phyloP scores from a whole-genome alignment of 2,113 vertebrate genomes.

The Anseranas semipalmata region DNA sequence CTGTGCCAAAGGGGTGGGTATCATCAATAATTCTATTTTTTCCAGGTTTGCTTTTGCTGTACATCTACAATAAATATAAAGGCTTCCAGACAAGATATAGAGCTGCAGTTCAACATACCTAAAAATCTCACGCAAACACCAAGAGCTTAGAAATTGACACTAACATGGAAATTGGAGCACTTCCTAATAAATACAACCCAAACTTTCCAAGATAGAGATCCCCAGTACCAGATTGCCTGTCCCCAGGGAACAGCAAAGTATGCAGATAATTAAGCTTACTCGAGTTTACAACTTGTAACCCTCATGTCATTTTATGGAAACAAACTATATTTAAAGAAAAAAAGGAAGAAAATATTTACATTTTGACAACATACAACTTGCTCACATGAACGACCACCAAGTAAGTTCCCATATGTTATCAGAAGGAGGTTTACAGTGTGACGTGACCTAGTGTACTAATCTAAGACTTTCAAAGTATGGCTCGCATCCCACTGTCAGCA shows the following conservation, averaged over 20 bases:
- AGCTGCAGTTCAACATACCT: not conserved
- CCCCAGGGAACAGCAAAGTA: conserved; percentile 52
- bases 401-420: conserved; percentile 41
- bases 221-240: conserved; percentile 47
- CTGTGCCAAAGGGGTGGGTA: not conserved
- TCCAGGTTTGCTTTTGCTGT: not conserved
- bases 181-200: conserved; percentile 36
- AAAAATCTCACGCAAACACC: not conserved
- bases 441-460: not conserved
- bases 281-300: conserved; percentile 46
- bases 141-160: not conserved
- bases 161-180: not conserved
- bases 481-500: not conserved
- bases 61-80: not conserved
- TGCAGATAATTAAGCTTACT: conserved; percentile 59
- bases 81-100: not conserved
- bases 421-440: conserved; percentile 17
- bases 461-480: conserved; percentile 16
- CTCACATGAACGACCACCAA: conserved; percentile 4
- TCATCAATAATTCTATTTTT: not conserved
- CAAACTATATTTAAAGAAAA: conserved; percentile 21
- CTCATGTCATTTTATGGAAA: conserved; percentile 47
- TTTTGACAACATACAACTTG: conserved; percentile 49
- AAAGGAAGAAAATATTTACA: conserved; percentile 42
- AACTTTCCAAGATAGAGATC: conserved; percentile 36